phyloP scores from a whole-genome alignment of 2,797 vertebrate genomes.

The Lutjanus argentimaculatus region DNA sequence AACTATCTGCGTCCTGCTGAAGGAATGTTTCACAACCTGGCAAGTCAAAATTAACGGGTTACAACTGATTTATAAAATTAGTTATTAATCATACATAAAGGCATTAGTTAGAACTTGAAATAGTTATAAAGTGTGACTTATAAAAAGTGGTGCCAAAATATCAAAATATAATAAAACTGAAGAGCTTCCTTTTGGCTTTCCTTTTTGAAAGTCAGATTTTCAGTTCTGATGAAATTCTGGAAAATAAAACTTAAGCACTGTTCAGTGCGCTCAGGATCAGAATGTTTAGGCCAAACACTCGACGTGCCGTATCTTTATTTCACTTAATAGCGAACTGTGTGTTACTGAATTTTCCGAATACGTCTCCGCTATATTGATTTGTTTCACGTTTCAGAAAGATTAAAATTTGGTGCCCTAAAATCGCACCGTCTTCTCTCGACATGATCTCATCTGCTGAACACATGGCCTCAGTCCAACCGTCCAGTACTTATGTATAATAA shows the following conservation, averaged over 20 bases:
- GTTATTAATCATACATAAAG: neutral
- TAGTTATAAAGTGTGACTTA: neutral
- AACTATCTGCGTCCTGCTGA: neutral
- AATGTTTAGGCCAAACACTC: neutral
- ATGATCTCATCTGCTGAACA: conserved; percentile 56
- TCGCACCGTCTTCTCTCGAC: neutral
- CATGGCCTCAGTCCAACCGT: conserved; percentile 27
- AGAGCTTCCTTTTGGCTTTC: neutral
- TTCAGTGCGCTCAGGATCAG: neutral
- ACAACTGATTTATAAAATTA: neutral
- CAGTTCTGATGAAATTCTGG: neutral
- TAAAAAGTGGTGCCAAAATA: neutral
- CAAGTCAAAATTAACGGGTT: neutral
- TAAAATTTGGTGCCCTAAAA: neutral
- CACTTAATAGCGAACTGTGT: neutral
- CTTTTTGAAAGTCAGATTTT: neutral
- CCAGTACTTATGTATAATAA: neutral
- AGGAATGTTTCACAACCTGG: neutral
- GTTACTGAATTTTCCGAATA: neutral
- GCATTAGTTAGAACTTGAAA: neutral
- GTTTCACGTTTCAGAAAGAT: neutral
- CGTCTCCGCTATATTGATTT: neutral
- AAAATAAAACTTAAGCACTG: neutral
- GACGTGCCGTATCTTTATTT: neutral
- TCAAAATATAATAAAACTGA: too few relatives aligned